Evolutionary conservation across 1,140 invertebrate species (phyloP).

Genomic region (Zophobas atratus): DNA sequence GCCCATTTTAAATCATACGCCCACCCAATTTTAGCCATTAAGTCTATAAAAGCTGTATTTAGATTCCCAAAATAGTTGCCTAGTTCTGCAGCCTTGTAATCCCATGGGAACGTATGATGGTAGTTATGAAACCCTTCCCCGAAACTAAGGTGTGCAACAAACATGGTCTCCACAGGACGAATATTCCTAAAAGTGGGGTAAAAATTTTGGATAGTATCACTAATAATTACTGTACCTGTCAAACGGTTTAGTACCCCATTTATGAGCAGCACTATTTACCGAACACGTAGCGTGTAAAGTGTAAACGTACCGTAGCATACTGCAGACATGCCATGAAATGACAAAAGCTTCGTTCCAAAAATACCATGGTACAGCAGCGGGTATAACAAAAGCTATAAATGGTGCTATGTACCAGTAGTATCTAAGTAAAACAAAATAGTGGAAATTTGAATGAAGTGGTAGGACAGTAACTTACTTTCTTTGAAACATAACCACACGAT

Average conservation of each 20-base stretch:
- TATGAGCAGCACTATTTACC: constrained; percentile 19
- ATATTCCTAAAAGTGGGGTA: background rate
- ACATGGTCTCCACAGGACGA: constrained; percentile 76
- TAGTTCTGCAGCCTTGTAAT: constrained; percentile 79
- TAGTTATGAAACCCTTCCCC: constrained; percentile 88
- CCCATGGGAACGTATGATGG: constrained; percentile 84
- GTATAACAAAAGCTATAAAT: constrained; percentile 80
- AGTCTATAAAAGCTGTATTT: constrained; percentile 87
- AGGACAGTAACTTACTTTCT: constrained; percentile 66
- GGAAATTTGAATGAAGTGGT: background rate
- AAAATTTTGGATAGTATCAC: background rate
- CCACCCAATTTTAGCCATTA: constrained; percentile 81
- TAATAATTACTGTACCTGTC: constrained; percentile 76
- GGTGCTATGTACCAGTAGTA: constrained; percentile 79
- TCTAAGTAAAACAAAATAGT: background rate
- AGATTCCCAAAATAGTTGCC: constrained; percentile 78
- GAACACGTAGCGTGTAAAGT: constrained; percentile 77
- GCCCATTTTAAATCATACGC: constrained; percentile 84
- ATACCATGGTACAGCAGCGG: constrained; percentile 77
- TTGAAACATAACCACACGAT: constrained; percentile 79
- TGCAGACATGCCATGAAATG: constrained; percentile 69
- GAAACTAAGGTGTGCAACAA: constrained; percentile 70
- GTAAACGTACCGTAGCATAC: constrained; percentile 75
- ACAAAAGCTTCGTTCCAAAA: constrained; percentile 69
- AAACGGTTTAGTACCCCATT: constrained; percentile 72